Evolutionary conservation across 2,797 vertebrate genomes (phyloP), one percentile per base, ranked within the genome.

Genomic region (Erpetoichthys calabaricus): DNA sequence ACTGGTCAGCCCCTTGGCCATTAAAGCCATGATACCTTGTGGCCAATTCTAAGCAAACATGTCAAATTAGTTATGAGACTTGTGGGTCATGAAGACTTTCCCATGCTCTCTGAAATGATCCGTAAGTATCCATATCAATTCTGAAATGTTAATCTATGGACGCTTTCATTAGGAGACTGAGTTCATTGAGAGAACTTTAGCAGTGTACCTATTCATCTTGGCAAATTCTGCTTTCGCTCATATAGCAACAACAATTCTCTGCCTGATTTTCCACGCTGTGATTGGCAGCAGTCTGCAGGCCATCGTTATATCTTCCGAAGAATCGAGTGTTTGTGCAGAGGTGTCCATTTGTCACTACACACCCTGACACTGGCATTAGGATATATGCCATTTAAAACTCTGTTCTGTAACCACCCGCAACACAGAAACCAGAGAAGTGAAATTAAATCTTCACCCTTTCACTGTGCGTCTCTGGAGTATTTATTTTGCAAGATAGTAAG

Each of bases 321-420:
- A 80, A 75, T 73, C 72, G 75, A 65, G 74, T 86, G 80, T 87
- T 86, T 85, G 64, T 81, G 74, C 82, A 86, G 80, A 73, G 76
- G 79, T 82, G 75, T 72, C 73, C 74, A 69, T 83, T 75, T 78
- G 70, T 84, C 83, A 84, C 53, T n/a, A 68, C 57, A 69, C 64
- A 55, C 46, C 54, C 59, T 80, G 80, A 82, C 77, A 79, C 47
- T 61, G 64, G 67, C 68, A 74, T 79, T 70, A 75, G 70, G 72
- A 69, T 65, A 71, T 71, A 70, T 77, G 73, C 73, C 71, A 73
- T 74, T 73, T 70, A 68, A 68, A 70, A 68, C 63, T 78, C 66
- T 70, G 69, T 63, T 70, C 75, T 78, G 79, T 74, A 84, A 74
- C 71, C 65, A 77, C 67, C 73, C 75, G 66, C 58, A 68, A 65